Evolutionary conservation across 2,888 invertebrate species (phyloP).

Genomic region (Camptogramma bilineatum): DNA sequence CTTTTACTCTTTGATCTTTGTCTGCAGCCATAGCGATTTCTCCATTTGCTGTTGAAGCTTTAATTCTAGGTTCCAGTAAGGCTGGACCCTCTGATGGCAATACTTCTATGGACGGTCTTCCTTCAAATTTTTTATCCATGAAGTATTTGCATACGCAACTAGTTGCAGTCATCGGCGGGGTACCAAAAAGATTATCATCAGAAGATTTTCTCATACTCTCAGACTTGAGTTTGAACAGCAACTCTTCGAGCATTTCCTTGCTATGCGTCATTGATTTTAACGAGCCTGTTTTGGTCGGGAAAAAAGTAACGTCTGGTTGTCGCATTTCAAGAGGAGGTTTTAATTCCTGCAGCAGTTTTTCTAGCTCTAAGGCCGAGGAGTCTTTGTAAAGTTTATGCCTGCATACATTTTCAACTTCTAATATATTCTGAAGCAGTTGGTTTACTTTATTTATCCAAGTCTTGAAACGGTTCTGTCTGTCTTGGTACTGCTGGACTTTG

Average conservation of each 20-base stretch:
- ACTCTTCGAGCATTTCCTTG: conserved; percentile 47
- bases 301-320: conserved; percentile 45
- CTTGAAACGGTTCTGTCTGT: conserved; percentile 44
- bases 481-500: conserved; percentile 41
- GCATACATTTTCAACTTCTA: conserved; percentile 47
- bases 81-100: background rate
- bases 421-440: conserved; percentile 46
- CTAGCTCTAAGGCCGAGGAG: conserved; percentile 43
- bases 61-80: background rate
- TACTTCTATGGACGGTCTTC: conserved; percentile 11
- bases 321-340: conserved; percentile 42
- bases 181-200: conserved; percentile 31
- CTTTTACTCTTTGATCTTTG: conserved; percentile 1
- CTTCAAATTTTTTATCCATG: conserved; percentile 36
- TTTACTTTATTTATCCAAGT: conserved; percentile 54
- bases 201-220: conserved; percentile 25
- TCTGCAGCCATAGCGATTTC: background rate
- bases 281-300: conserved; percentile 40
- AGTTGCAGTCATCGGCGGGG: conserved; percentile 20
- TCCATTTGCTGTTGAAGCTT: background rate
- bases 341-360: conserved; percentile 48
- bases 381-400: conserved; percentile 44
- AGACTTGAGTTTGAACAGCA: conserved; percentile 45
- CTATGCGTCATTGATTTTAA: conserved; percentile 43
- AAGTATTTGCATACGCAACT: conserved; percentile 49